A percentile compares a stretch with the other conserved stretches of the same genome.
Conservation (phyloP, 2,888 invertebrate species). For the Iphiclides podalirius region DNA sequence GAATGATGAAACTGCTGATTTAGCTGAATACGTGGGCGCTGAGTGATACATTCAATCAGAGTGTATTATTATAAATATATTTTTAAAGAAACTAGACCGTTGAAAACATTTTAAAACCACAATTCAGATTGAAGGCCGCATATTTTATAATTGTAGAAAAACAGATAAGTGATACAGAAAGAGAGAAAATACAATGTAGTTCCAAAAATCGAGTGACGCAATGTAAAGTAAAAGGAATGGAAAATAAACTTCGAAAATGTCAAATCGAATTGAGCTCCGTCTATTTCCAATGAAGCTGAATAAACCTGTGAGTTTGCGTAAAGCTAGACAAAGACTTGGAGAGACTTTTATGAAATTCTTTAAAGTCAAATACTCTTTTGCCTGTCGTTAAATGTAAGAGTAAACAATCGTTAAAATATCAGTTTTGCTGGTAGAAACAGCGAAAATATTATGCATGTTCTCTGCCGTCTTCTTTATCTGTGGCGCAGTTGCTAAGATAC, state of each 20-base stretch:
- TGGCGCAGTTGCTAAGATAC: too few relatives aligned
- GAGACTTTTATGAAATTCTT: slow-evolving; percentile 2
- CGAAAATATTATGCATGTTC: too few relatives aligned
- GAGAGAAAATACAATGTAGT: too few relatives aligned
- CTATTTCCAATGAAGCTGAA: slow-evolving; percentile 6
- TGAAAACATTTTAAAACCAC: background rate
- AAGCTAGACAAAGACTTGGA: slow-evolving; percentile 2
- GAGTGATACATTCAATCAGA: background rate
- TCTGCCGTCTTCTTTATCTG: too few relatives aligned
- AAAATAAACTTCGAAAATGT: slow-evolving; percentile 14
- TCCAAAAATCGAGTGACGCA: slow-evolving; percentile 4
- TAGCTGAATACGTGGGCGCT: background rate
- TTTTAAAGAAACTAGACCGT: background rate
- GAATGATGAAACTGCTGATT: slow-evolving; percentile 1
- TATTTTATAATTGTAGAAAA: background rate
- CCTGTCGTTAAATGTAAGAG: background rate
- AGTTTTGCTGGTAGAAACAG: too few relatives aligned
- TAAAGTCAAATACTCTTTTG: background rate
- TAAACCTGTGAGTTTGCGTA: slow-evolving; percentile 5
- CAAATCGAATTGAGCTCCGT: slow-evolving; percentile 4
- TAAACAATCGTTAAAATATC: too few relatives aligned
- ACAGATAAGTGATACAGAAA: background rate
- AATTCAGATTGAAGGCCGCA: background rate
- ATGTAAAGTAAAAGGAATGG: background rate
- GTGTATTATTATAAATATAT: background rate